Base-by-base conservation (phyloP, 2,888 invertebrate species). In the Cecidostiba fungosa region DNA sequence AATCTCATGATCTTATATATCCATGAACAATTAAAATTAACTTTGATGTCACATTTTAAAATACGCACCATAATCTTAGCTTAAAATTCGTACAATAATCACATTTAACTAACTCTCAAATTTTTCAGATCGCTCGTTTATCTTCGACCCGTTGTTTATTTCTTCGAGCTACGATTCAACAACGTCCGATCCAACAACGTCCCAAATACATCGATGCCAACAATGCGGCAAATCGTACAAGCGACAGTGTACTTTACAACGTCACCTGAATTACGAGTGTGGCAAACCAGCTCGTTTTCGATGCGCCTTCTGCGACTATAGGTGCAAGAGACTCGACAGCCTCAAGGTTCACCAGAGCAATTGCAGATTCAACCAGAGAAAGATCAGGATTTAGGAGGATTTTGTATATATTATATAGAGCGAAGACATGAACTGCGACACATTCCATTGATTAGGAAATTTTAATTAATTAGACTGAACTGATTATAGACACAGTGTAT, bases 221-320 rank as follows among this genome's bases (percentile, higher is more conserved):
- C 89, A 90, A 8, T 93, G 93, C 83, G 88, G 89, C 69, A 92
- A 91, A 86, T 90, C 88, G 87, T 93, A 93, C 87, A 90, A 91
- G 29, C 91, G 90, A 50, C 91, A 90, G 84, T 89, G 91, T 84
- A 90, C 91, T 10, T 88, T 92, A 43, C 90, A 89, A 26, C 90
- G 92, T 12, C 94, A 94, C 87, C 90, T 91, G 87, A 92, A 92
- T 84, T 87, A 87, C 77, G 87, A 85, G 54, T 87, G 85, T 23
- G 82, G 78, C 1, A 62, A 82, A 32, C 78, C 74, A 2, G 47
- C 87, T 1, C 14, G 39, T 12, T 82, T 84, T 39, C 4, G 50
- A 2, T 87, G 87, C 36, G 50, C 12, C 16, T 83, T 43, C 59
- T 87, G 85, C 19, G 14, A 79, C 8, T 85, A 80, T 3, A 70